Percentiles rank a stretch among this genome's conserved stretches.
These are phyloP conservation scores for Myripristis jacobus DNA, from an alignment of 2,797 vertebrate species.

Conservation along the genomic window DNA sequence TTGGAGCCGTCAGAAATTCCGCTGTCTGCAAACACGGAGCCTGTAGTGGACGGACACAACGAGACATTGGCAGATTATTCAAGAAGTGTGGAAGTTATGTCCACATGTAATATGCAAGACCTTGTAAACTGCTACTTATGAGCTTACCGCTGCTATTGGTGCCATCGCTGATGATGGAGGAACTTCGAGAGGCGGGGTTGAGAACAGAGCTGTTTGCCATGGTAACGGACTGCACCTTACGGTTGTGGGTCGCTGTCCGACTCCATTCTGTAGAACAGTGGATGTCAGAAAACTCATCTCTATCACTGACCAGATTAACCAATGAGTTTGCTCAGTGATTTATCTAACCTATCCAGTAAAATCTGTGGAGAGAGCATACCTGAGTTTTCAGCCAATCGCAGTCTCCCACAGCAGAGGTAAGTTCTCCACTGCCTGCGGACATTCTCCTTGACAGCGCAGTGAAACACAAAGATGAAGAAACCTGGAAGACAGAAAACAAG, in stretches of 20 bases:
- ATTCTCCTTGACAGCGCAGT: conserved; percentile 93
- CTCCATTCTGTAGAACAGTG: conserved; percentile 88
- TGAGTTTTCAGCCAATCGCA: conserved; percentile 91
- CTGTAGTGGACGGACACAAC: conserved; percentile 48
- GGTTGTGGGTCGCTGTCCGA: conserved; percentile 88
- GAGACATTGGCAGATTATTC: not conserved
- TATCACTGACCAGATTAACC: not conserved
- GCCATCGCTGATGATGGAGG: conserved; percentile 85
- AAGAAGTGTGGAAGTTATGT: not conserved
- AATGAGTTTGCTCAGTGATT: not conserved
- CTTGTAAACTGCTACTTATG: not conserved
- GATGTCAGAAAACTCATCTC: not conserved
- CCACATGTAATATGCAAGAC: not conserved
- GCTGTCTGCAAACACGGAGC: conserved; percentile 65
- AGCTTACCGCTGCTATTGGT: conserved; percentile 78
- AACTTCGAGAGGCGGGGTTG: conserved; percentile 83
- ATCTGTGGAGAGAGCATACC: conserved; percentile 75
- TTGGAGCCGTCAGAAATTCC: conserved; percentile 60
- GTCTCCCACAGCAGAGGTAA: conserved; percentile 91
- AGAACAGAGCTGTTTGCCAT: conserved; percentile 81
- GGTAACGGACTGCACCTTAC: conserved; percentile 82
- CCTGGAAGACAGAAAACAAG: conserved; percentile 77
- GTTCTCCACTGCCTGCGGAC: conserved; percentile 93
- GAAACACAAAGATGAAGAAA: conserved; percentile 94
- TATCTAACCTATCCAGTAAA: too few relatives aligned